Base-by-base conservation (phyloP, 2,113 vertebrate genomes). In the Dendropsophus ebraccatus region DNA sequence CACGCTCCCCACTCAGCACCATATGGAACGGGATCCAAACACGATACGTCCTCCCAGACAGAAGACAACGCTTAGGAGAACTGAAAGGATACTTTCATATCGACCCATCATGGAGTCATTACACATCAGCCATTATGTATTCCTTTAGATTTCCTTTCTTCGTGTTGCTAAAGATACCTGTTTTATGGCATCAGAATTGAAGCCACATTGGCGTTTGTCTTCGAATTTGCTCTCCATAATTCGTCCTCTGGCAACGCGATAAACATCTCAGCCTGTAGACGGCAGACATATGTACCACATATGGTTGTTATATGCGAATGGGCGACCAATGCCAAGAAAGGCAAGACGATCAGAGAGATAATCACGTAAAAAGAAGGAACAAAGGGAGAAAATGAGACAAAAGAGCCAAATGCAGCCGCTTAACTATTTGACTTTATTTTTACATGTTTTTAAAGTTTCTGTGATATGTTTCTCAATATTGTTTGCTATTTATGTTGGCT, bases 251-350 rank as follows among this genome's bases (percentile, higher is more conserved):
- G 82, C 54, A 62, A 56, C 28, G n/a, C 30, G 84, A 86, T 86
- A 79, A 65, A 56, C 12, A 80, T 86, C 75, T 86, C 62, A 35
- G 49, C 62, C 49, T 85, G 30, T 73, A n/a, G 28, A 85, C 73
- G 37, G 47, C 17, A 16, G 25, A 78, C 84, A 86, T 80, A 45
- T 80, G 62, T 52, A 41, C 17, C 28, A 19, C 84, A 85, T 85
- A 85, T 79, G 84, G 41, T 79, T 69, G 62, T 70, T 52, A 72
- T 86, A 80, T 54, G 77, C 4, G 28, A 17, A 58, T 14, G 32
- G 37, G 45, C 8, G 83, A 16, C 30, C 3, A 21, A 30, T 35
- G 74, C 83, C 74, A 80, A 75, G 75, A 79, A 78, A 56, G 35
- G 74, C 16, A 69, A 21, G 17, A 35, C 41, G 76, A 86, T 86